Conservation (phyloP, 2,888 invertebrate species). For the Tortrix viridana region DNA sequence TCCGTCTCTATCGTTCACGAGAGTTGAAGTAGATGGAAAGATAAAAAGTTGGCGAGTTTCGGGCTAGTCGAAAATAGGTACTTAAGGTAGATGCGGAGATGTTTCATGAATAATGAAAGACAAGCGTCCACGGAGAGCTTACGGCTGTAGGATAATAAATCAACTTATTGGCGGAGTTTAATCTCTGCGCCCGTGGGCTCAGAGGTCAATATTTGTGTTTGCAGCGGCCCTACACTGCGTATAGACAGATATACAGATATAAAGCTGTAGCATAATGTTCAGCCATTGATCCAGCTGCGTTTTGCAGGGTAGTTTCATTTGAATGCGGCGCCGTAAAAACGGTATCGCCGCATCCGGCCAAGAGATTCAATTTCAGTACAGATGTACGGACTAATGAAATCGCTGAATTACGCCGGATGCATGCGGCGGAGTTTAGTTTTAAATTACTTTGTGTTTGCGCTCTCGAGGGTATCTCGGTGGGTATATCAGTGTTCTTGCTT, state of each 20-base stretch:
- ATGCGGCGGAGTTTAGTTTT: conserved; percentile 22
- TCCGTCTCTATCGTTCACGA: conserved; percentile 23
- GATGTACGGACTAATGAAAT: conserved; percentile 35
- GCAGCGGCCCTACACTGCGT: conserved; percentile 8
- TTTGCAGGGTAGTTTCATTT: conserved; percentile 19
- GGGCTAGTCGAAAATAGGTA: conserved; percentile 10
- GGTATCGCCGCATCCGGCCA: conserved; percentile 15
- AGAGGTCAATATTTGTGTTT: conserved; percentile 29
- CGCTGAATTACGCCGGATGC: conserved; percentile 30
- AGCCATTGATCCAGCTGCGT: not conserved
- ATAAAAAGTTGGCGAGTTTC: not conserved
- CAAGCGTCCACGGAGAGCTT: conserved; percentile 33
- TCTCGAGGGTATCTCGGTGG: not conserved
- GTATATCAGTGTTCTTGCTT: conserved; percentile 5
- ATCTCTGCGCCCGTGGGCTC: conserved; percentile 21
- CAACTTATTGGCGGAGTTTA: conserved; percentile 36
- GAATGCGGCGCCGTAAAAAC: conserved; percentile 30
- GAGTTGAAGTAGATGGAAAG: not conserved
- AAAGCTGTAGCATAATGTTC: not conserved
- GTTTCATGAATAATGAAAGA: conserved; percentile 38
- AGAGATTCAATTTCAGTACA: conserved; percentile 36
- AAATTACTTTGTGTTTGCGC: conserved; percentile 29
- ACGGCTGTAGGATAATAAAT: conserved; percentile 35
- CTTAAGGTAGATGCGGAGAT: conserved; percentile 22
- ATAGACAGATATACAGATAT: not conserved